Base-by-base conservation (phyloP, 2,113 vertebrate species). In the Rhombomys opimus region DNA sequence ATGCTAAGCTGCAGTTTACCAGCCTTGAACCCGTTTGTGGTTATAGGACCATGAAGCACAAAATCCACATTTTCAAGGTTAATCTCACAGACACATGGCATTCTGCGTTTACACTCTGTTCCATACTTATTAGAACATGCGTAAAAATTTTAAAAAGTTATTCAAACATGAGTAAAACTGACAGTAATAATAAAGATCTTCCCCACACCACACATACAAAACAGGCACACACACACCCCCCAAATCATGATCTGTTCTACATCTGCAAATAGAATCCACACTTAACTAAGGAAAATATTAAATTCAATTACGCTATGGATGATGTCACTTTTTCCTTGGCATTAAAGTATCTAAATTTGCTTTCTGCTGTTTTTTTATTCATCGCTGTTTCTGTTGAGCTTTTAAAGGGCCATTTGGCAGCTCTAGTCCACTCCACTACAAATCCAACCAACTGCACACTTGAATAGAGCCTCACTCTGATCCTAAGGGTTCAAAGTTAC, bases 111-210 rank as follows among this genome's bases (percentile, higher is more conserved):
- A 98, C 96, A 97, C 57, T 81, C 84, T 89, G 68, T 93, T 97
- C 94, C 98, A 98, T 98, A 98, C 98, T 96, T 93, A 95, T 97
- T 97, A 97, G 96, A 98, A 94, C 98, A 98, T 98, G 98, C 98
- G 97, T 96, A 27, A 95, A 96, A 97, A 90, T 96, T 70, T 96
- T 94, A 75, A 65, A 96, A 91, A 96, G 96, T 93, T 46, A 96
- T 85, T 92, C 67, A 94, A 86, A 86, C 82, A 93, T 54, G 63
- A 93, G 94, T 88, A 92, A 95, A 98, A 97, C 95, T 95, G 57
- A 95, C 75, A 98, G 87, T 52, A 87, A 76, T 91, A 75, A 97
- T 94, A 84, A 5, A 0, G 54, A 65, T 65, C 52, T 93, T 93
- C 25, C 3, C 76, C 67, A 94, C 14, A 72, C 13, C 97, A 87